These are phyloP conservation scores for Heterotis niloticus DNA, from an alignment of 2,113 vertebrate genomes.

Conservation along the genomic window DNA sequence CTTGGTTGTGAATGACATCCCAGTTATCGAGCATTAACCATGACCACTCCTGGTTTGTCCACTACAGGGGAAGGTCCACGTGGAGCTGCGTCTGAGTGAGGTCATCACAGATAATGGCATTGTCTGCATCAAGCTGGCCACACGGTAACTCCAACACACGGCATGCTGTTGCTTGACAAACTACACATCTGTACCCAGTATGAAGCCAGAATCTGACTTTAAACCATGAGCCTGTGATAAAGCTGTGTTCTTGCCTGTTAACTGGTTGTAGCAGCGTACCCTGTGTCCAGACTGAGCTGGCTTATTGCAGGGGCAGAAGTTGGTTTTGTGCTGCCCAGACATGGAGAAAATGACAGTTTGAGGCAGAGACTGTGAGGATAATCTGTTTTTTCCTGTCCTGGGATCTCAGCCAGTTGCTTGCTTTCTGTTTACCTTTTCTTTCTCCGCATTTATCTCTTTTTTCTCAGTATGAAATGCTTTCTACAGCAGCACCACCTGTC, in stretches of 20 bases:
- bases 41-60: conserved; percentile 18
- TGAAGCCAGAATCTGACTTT: background rate
- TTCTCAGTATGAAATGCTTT: conserved; percentile 24
- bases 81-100: conserved; percentile 91
- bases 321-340: conserved; percentile 14
- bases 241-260: background rate
- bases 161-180: too few species aligned
- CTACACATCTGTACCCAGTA: too few species aligned
- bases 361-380: background rate
- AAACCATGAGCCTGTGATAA: background rate
- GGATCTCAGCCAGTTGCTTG: conserved; percentile 1
- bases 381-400: conserved; percentile 31
- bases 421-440: conserved; percentile 16
- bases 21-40: too few species aligned
- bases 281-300: background rate
- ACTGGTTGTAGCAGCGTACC: background rate
- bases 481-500: background rate
- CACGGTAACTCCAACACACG: conserved; percentile 66
- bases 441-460: conserved; percentile 10
- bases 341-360: background rate
- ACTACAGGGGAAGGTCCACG: conserved; percentile 91
- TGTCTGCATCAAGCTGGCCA: conserved; percentile 89
- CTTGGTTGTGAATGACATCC: background rate
- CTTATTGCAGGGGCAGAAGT: background rate
- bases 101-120: conserved; percentile 91